phyloP scores from a whole-genome alignment of 2,888 invertebrate species.

The Agapostemon virescens region DNA sequence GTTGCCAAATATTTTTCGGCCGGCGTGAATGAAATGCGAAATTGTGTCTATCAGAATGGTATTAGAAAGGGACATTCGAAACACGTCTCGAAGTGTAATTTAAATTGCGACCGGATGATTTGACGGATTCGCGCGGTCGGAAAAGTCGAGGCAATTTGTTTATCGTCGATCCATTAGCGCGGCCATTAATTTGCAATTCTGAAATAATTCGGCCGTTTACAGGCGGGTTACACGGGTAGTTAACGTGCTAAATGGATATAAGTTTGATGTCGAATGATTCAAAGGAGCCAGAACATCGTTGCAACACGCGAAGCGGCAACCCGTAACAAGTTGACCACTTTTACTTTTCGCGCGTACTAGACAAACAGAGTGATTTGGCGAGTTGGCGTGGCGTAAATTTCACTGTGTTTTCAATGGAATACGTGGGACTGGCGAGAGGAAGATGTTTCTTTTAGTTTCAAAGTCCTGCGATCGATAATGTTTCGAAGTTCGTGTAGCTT shows the following conservation, averaged over 20 bases:
- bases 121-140: neutral
- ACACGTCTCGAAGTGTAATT: too few relatives aligned
- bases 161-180: neutral
- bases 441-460: neutral
- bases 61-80: too few relatives aligned
- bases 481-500: neutral
- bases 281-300: neutral
- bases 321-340: neutral
- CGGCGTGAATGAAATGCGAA: too few relatives aligned
- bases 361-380: neutral
- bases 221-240: neutral
- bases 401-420: neutral
- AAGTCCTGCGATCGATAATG: neutral
- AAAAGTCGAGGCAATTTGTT: neutral
- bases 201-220: neutral
- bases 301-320: neutral
- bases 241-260: neutral
- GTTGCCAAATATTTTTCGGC: too few relatives aligned
- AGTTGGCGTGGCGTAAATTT: neutral
- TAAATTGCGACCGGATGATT: too few relatives aligned
- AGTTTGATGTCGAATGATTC: neutral
- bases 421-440: neutral
- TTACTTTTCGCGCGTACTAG: neutral
- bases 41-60: too few relatives aligned
- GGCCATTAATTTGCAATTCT: neutral